Percentiles rank a stretch among this genome's conserved stretches.
Conservation (phyloP, 2,888 invertebrate genomes). For the Drosophila phalerata region DNA sequence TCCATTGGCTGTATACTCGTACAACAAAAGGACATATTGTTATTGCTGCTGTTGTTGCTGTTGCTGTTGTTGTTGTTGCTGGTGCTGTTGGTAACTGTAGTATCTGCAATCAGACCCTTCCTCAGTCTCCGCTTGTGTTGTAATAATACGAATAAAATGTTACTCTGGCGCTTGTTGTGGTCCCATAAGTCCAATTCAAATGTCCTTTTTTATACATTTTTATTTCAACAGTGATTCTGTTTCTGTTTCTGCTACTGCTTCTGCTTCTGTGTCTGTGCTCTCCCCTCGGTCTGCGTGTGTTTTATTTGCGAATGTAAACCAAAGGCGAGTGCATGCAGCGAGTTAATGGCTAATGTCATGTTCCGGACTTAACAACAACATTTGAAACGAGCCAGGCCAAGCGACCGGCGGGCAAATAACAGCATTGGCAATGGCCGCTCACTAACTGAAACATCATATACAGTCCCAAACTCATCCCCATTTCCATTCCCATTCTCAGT, state of each 20-base stretch:
- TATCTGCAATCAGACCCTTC: conserved; percentile 51
- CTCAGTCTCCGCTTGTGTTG: conserved; percentile 33
- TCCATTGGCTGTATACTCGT: conserved; percentile 27
- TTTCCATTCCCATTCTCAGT: neutral
- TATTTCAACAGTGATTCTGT: conserved; percentile 79
- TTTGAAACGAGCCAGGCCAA: conserved; percentile 65
- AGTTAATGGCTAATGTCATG: conserved; percentile 84
- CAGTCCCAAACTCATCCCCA: conserved; percentile 7
- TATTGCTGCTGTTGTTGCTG: conserved; percentile 36
- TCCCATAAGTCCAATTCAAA: conserved; percentile 83
- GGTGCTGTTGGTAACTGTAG: conserved; percentile 45
- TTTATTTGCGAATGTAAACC: conserved; percentile 83
- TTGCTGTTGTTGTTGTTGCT: conserved; percentile 14
- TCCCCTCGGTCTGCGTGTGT: conserved; percentile 59
- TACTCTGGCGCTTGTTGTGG: conserved; percentile 70
- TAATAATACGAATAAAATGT: conserved; percentile 80
- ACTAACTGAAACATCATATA: conserved; percentile 38
- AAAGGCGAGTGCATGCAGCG: conserved; percentile 76
- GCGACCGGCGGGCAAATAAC: conserved; percentile 66
- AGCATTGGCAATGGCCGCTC: conserved; percentile 32
- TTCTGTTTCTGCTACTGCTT: conserved; percentile 29
- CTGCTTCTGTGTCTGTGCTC: conserved; percentile 5
- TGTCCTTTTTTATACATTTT: conserved; percentile 83
- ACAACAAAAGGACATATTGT: conserved; percentile 58
- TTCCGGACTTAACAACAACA: conserved; percentile 81